Evolutionary conservation across 2,888 invertebrate species (phyloP).

Genomic region (Aporophyla nigra): DNA sequence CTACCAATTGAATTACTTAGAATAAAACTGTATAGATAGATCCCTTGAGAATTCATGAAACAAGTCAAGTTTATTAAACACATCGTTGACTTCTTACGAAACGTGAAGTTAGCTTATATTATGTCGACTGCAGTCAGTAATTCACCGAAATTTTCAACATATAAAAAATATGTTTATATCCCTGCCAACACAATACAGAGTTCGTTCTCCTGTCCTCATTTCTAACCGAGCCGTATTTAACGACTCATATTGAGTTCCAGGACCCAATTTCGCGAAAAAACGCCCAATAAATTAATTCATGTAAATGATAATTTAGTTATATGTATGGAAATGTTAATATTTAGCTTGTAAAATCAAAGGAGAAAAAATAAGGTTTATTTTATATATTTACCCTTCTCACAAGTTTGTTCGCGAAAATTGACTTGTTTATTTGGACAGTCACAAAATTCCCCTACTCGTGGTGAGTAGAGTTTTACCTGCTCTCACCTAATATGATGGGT

Average conservation of each 20-base stretch:
- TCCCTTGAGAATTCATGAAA: not conserved
- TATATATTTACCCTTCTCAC: slow-evolving; percentile 33
- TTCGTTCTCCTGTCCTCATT: slow-evolving; percentile 26
- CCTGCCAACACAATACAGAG: slow-evolving; percentile 40
- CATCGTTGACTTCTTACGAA: slow-evolving; percentile 1
- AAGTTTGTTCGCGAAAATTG: slow-evolving; percentile 24
- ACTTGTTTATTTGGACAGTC: slow-evolving; percentile 11
- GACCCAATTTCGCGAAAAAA: slow-evolving; percentile 43
- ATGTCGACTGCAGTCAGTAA: slow-evolving; percentile 14
- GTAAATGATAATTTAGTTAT: slow-evolving; percentile 62
- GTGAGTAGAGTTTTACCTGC: not conserved
- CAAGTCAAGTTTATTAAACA: not conserved
- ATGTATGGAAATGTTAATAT: slow-evolving; percentile 60
- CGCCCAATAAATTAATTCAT: slow-evolving; percentile 41
- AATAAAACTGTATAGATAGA: not conserved
- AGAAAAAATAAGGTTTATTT: slow-evolving; percentile 31
- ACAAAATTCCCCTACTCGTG: not conserved
- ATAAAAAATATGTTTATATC: slow-evolving; percentile 40
- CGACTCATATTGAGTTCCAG: slow-evolving; percentile 39
- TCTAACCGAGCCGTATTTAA: slow-evolving; percentile 34
- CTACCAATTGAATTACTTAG: not conserved
- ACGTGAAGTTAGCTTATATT: not conserved
- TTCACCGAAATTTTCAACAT: slow-evolving; percentile 35
- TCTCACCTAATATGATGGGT: not conserved
- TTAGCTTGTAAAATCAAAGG: slow-evolving; percentile 45